Percentiles rank a stretch among this genome's conserved stretches.
Evolutionary conservation across 2,797 vertebrate genomes (phyloP).

Genomic region (Ciconia nigra): DNA sequence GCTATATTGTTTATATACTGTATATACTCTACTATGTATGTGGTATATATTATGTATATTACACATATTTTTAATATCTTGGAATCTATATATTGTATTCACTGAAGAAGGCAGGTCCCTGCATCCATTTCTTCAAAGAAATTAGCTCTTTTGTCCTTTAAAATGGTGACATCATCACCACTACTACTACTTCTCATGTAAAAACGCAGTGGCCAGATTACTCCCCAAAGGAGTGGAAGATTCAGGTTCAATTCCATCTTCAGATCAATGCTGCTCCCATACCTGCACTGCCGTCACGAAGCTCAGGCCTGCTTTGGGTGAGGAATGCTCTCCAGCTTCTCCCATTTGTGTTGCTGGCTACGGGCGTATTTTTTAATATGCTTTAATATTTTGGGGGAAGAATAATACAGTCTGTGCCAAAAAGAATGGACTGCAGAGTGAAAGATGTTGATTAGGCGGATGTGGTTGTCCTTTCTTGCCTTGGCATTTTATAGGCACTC

Average conservation of each 20-base stretch:
- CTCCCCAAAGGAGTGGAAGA: rapidly evolving
- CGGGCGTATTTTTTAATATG: background rate
- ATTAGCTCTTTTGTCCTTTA: background rate
- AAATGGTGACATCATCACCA: background rate
- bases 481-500: background rate
- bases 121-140: background rate
- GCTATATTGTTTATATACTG: rapidly evolving
- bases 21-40: background rate
- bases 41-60: too few relatives aligned
- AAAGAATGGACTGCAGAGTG: background rate
- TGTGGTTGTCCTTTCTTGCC: background rate
- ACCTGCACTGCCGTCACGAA: rapidly evolving
- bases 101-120: background rate
- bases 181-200: background rate
- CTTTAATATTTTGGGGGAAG: background rate
- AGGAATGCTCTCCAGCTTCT: background rate
- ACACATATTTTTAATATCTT: background rate
- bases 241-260: background rate
- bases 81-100: background rate
- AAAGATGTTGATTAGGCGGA: background rate
- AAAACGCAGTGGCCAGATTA: rapidly evolving
- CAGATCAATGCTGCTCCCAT: background rate
- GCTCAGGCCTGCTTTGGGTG: background rate
- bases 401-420: background rate
- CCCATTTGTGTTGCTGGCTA: background rate